phyloP scores from a whole-genome alignment of 1,140 invertebrate genomes.

The Pseudomyrmex sp. region DNA sequence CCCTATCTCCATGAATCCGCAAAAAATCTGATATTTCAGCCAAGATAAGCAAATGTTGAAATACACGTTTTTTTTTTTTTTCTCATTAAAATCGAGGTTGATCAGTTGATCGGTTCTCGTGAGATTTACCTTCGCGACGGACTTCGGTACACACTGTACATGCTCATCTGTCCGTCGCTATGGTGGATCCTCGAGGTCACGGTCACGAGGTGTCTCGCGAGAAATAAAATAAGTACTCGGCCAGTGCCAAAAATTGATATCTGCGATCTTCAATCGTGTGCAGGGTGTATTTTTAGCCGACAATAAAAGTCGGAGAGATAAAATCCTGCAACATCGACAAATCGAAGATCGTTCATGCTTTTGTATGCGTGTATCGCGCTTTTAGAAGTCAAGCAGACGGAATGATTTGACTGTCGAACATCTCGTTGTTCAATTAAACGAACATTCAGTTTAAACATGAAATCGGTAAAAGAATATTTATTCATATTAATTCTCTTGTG shows the following conservation, averaged over 20 bases:
- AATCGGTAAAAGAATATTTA: too few species aligned
- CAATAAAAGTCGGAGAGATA: constrained; percentile 17
- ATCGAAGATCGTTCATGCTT: constrained; percentile 6
- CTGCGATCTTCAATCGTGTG: constrained; percentile 28
- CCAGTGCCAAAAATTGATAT: constrained; percentile 30
- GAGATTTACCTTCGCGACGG: not conserved
- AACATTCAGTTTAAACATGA: too few species aligned
- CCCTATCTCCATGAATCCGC: too few species aligned
- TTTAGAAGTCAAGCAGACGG: not conserved
- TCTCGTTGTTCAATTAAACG: not conserved
- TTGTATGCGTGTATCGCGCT: not conserved
- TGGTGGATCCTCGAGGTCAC: constrained; percentile 69
- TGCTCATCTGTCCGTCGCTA: constrained; percentile 25
- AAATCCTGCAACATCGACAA: not conserved
- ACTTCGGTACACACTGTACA: constrained; percentile 28
- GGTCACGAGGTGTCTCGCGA: constrained; percentile 62
- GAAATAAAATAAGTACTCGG: not conserved
- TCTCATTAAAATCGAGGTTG: not conserved
- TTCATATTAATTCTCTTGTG: too few species aligned
- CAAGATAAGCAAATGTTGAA: not conserved
- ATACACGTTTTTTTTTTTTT: not conserved
- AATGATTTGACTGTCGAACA: constrained; percentile 4
- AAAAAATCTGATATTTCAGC: not conserved
- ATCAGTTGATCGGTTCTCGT: not conserved
- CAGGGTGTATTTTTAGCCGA: constrained; percentile 32